Base-by-base conservation (phyloP, 2,797 vertebrate genomes). In the Pempheris klunzingeri region DNA sequence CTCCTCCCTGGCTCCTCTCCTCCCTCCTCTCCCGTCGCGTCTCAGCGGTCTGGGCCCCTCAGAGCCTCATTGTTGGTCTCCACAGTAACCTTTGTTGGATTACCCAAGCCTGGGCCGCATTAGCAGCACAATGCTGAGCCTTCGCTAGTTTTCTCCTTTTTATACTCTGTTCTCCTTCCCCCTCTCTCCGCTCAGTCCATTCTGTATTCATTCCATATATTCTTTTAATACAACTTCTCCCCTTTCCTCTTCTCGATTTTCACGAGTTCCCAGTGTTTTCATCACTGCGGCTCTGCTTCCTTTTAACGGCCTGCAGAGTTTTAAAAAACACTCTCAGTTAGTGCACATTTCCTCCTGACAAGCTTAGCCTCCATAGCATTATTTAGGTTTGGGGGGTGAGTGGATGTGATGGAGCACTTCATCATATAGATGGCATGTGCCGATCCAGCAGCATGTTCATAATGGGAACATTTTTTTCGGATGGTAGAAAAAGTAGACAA, bases 31-130 rank as follows among this genome's bases (percentile, higher is more conserved):
- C 49, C 71, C 28, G 80, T 81, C 44, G 55, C 62, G 74, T 88
- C 82, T 86, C 81, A 47, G 87, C 78, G 72, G 85, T 72, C 77
- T 65, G 86, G 85, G 92, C 89, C 90, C 86, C 91, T 92, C 83
- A 69, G 62, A 83, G 83, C 87, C 82, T 85, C 85, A 92, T 94
- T 95, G 92, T 93, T 90, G 92, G 92, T 95, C 92, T 92, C 94
- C 94, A 94, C 90, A 87, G 93, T 84, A 95, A 95, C 94, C 92
- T 95, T 95, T 95, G 92, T 94, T 93, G 81, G 83, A 85, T 88
- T 64, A 66, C 68, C 70, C 90, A 81, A 83, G 88, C 90, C 87
- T 90, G 88, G 90, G 79, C 85, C 50, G 74, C 90, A 95, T 95
- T 95, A 92, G 92, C 92, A 94, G 91, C 91, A 95, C 94, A 95